phyloP scores from a whole-genome alignment of 2,113 vertebrate species.

The Danionella cerebrum region DNA sequence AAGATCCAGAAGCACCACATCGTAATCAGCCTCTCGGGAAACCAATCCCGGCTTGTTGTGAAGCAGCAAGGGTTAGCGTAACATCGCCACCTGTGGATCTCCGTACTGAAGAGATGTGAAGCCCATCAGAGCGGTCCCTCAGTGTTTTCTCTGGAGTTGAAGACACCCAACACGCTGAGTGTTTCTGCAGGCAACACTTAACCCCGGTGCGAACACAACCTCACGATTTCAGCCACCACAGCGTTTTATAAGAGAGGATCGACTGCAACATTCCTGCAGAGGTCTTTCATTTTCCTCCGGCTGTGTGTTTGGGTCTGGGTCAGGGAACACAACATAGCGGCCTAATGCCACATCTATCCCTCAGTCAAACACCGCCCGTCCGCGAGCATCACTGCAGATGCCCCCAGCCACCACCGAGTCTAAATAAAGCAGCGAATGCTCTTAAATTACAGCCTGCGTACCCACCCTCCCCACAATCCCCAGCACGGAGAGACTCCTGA shows the following conservation, averaged over 20 bases:
- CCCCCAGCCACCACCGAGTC: slow-evolving; percentile 62
- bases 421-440: slow-evolving; percentile 66
- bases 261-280: slow-evolving; percentile 71
- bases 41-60: no score
- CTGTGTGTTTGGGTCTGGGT: slow-evolving; percentile 75
- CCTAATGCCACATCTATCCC: slow-evolving; percentile 36
- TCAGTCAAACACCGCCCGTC: slow-evolving; percentile 61
- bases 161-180: slow-evolving; percentile 22
- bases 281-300: slow-evolving; percentile 75
- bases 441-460: slow-evolving; percentile 65
- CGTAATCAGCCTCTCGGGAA: no score
- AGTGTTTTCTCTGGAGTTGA: no score
- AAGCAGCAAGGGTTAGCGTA: no score
- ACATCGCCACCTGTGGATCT: no score
- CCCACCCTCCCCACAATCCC: slow-evolving; percentile 67
- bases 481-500: slow-evolving; percentile 47
- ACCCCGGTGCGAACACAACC: not conserved
- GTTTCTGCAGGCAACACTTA: slow-evolving; percentile 29
- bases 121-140: no score
- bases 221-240: slow-evolving; percentile 30
- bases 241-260: slow-evolving; percentile 63
- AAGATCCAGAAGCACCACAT: no score
- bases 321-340: slow-evolving; percentile 65
- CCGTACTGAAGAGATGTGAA: no score
- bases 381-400: slow-evolving; percentile 41